Conservation (phyloP, 2,797 vertebrate species). For the Centropyge bicolor region DNA sequence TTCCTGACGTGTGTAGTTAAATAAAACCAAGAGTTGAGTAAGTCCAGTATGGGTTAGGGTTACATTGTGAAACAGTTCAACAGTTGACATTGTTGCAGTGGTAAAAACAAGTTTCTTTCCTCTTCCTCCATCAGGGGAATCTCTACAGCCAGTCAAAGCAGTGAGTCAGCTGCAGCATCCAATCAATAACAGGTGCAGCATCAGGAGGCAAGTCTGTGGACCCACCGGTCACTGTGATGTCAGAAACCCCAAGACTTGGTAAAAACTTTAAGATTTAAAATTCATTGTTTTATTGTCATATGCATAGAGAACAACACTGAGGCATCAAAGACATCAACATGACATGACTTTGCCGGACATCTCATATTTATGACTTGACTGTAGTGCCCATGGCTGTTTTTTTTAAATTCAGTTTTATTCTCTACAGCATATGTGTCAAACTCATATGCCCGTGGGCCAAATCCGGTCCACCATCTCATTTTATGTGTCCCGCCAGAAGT, state of each 20-base stretch:
- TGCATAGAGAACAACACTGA: not conserved
- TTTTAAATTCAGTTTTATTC: no score
- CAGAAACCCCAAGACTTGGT: constrained; percentile 41
- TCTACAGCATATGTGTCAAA: no score
- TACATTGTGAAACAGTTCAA: not conserved
- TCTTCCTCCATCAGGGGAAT: constrained; percentile 38
- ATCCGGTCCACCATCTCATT: no score
- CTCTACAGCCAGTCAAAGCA: constrained; percentile 25
- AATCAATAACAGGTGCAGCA: constrained; percentile 29
- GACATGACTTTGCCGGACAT: no score
- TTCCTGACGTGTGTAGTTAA: no score
- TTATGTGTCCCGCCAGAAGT: no score
- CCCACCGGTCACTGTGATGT: not conserved
- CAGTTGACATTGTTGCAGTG: not conserved
- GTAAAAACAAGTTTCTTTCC: not conserved
- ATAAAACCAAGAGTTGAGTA: no score
- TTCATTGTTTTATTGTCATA: not conserved
- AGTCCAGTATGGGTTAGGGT: no score
- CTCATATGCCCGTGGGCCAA: no score
- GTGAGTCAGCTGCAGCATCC: constrained; percentile 25
- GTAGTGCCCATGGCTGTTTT: no score
- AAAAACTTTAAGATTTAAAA: not conserved
- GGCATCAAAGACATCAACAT: no score
- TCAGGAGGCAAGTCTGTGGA: constrained; percentile 3
- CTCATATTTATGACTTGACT: no score